Base-by-base conservation (phyloP, 1,140 invertebrate genomes). In the Aphis gossypii region DNA sequence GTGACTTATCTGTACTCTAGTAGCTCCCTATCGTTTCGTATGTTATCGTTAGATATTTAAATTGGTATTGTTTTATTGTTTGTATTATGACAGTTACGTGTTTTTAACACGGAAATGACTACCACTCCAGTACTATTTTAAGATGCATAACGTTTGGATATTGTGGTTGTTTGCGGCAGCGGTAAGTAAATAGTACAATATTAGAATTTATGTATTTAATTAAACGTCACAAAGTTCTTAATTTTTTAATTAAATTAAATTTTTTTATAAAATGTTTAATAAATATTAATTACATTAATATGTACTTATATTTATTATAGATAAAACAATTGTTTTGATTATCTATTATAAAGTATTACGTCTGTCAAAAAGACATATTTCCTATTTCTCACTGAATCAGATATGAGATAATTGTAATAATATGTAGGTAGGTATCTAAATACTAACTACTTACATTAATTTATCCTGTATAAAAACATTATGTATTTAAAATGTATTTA, bases 1-100 rank as follows among this genome's bases (percentile, higher is more conserved):
- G 92, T 93, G 92, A 93, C 92, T 93, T 93, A 93, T 93, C 92
- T 93, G 23, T 84, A 30, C 23, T 54, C 23, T 54, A 83, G 76
- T 84, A 38, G 92, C 46, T 93, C 48, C 48, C 82, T 38, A 83
- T 93, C 76, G 76, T 84, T 23, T 56, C 25, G 83, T 30, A 56
- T 51, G 91, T 84, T 54, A 14, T 41, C 56, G 82, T 86, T 30
- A 14, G 11, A 18, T 11, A 56, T 86, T 44, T 5, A n/a, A 51
- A 86, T 93, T 21, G 48, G 46, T 2, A 84, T 90, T 56, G 30
- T 76, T 18, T n/a, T 76, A 76, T 76, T 76, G 14, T 76, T n/a
- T n/a, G 20, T 88, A 35, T 44, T 46, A 68, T 68, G n/a, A 90
- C 38, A 14, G 11, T 38, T n/a, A 14, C 51, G 76, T 56, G 48